Evolutionary conservation across 1,140 invertebrate genomes (phyloP).

Genomic region (Condylostylus longicornis): DNA sequence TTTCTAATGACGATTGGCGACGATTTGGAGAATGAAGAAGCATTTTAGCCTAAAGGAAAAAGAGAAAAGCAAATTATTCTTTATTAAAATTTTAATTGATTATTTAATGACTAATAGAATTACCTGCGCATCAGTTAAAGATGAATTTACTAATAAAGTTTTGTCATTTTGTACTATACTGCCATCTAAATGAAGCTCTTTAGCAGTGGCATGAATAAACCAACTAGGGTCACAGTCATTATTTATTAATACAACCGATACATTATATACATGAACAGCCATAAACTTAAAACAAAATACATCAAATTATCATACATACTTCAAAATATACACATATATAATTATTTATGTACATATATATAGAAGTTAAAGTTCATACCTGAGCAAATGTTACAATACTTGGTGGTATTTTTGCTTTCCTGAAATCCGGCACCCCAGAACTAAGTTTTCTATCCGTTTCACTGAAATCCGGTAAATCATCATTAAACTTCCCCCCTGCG

Average conservation of each 20-base stretch:
- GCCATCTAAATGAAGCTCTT: constrained; percentile 62
- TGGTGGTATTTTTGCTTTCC: constrained; percentile 56
- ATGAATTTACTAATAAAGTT: constrained; percentile 54
- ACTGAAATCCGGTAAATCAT: constrained; percentile 16
- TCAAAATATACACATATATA: too few relatives aligned
- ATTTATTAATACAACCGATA: constrained; percentile 55
- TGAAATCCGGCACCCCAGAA: constrained; percentile 44
- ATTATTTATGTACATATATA: too few relatives aligned
- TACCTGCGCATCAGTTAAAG: constrained; percentile 39
- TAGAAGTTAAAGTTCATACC: too few relatives aligned
- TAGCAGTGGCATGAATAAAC: constrained; percentile 57
- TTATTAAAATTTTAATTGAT: background rate
- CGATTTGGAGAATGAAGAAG: constrained; percentile 30
- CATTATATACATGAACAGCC: constrained; percentile 70
- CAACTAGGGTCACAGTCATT: constrained; percentile 47
- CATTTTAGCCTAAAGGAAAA: constrained; percentile 25
- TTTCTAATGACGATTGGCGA: constrained; percentile 22
- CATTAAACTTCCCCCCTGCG: constrained; percentile 24
- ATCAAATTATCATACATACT: too few relatives aligned
- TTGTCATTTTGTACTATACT: constrained; percentile 54
- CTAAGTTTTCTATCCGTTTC: constrained; percentile 15
- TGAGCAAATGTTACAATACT: constrained; percentile 68
- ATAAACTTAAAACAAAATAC: constrained; percentile 47
- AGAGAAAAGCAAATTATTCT: background rate
- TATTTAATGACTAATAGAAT: background rate